Conservation (phyloP, 2,797 vertebrate species). For the Australoheros facetus region DNA sequence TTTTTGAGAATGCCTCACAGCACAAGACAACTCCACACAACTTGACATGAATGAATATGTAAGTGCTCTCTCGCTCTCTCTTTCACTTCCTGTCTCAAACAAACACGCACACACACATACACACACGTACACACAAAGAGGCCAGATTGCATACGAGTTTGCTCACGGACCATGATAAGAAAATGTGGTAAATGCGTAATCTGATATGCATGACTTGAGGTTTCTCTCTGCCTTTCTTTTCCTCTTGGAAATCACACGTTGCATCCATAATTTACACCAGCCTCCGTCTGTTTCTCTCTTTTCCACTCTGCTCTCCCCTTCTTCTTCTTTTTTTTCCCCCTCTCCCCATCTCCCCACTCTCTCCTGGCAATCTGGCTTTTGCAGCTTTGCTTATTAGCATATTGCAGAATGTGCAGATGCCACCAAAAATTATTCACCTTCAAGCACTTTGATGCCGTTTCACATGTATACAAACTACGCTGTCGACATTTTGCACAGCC, state of each 20-base stretch:
- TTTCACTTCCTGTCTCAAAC: conserved; percentile 9
- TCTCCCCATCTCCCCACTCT: conserved; percentile 66
- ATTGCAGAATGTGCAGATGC: conserved; percentile 84
- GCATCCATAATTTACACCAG: conserved; percentile 83
- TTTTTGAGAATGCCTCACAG: conserved; percentile 57
- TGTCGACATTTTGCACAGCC: conserved; percentile 69
- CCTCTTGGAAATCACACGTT: conserved; percentile 83
- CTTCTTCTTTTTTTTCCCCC: conserved; percentile 32
- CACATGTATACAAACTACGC: conserved; percentile 72
- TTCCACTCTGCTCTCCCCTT: conserved; percentile 64
- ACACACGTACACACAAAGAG: conserved; percentile 66
- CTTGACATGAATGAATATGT: conserved; percentile 63
- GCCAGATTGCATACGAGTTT: conserved; percentile 76
- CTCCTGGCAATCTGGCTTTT: conserved; percentile 80
- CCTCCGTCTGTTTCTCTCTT: conserved; percentile 78
- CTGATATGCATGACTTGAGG: conserved; percentile 86
- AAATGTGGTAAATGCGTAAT: conserved; percentile 82
- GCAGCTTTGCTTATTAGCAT: conserved; percentile 82
- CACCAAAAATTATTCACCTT: conserved; percentile 81
- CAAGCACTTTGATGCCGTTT: conserved; percentile 74
- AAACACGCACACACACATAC: conserved; percentile 21
- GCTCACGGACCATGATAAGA: conserved; percentile 81
- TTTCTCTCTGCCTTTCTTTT: conserved; percentile 80
- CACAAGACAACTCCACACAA: conserved; percentile 62
- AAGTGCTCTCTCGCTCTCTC: conserved; percentile 40